Conservation (phyloP, 1,140 invertebrate genomes). For the Trichomalopsis sarcophagae region DNA sequence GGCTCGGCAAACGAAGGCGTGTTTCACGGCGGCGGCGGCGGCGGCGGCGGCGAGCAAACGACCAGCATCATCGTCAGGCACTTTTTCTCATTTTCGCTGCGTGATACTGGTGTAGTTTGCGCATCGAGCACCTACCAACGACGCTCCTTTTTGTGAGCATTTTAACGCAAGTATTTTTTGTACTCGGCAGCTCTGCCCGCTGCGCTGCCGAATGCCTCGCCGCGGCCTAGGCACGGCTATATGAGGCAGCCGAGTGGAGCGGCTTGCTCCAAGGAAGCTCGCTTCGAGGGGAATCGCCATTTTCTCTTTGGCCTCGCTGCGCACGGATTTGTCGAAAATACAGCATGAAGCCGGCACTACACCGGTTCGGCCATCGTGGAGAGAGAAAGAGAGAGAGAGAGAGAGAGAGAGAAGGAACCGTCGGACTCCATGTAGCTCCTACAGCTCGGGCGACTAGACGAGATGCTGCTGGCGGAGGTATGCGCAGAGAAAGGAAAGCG, state of each 20-base stretch:
- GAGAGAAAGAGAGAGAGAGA: neutral
- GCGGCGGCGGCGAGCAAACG: too few relatives aligned
- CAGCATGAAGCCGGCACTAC: neutral
- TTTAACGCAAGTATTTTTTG: too few relatives aligned
- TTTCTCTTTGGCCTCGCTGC: neutral
- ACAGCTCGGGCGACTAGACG: neutral
- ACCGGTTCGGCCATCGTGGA: neutral
- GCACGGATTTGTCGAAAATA: neutral
- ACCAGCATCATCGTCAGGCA: neutral
- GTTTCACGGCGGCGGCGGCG: neutral
- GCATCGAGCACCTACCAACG: too few relatives aligned
- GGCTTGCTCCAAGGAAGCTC: too few relatives aligned
- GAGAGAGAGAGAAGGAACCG: neutral
- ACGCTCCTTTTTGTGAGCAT: too few relatives aligned
- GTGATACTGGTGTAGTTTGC: neutral
- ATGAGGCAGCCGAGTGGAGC: neutral
- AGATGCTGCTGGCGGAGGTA: neutral
- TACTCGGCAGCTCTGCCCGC: too few relatives aligned
- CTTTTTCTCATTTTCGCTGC: neutral
- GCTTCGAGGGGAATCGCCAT: slow-evolving; percentile 7
- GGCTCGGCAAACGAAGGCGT: neutral
- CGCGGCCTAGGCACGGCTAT: too few relatives aligned
- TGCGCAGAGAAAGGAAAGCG: neutral
- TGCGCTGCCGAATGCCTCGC: too few relatives aligned
- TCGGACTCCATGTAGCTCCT: neutral